Evolutionary conservation across 1,140 invertebrate genomes (phyloP).

Genomic region (Aphelenchoides besseyi): DNA sequence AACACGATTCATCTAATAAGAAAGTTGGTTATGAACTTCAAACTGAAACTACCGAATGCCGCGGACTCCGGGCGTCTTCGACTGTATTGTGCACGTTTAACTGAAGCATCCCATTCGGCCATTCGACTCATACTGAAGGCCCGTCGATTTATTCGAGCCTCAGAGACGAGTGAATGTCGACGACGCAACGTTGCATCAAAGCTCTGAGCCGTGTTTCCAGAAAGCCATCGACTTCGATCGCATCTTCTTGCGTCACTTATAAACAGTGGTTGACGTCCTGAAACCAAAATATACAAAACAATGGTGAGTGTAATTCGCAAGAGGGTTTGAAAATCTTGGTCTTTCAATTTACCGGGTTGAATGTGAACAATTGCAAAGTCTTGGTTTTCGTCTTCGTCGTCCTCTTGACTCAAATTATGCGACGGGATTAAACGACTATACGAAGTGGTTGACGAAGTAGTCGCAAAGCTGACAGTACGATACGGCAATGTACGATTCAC

Average conservation of each 20-base stretch:
- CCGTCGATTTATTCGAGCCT: neutral
- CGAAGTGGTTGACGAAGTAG: neutral
- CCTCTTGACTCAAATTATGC: neutral
- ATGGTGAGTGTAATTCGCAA: too few species aligned
- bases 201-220: conserved; percentile 7
- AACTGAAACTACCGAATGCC: neutral
- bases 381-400: conserved; percentile 8
- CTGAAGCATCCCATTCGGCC: conserved; percentile 11
- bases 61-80: conserved; percentile 3
- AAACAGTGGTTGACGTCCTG: neutral
- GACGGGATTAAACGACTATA: neutral
- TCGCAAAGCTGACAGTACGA: neutral
- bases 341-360: neutral
- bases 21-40: neutral
- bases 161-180: neutral
- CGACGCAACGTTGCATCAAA: conserved; percentile 12
- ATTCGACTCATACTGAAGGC: conserved; percentile 14
- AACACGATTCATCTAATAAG: neutral
- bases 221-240: conserved; percentile 5
- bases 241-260: neutral
- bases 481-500: neutral
- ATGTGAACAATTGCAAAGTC: conserved; percentile 21
- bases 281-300: neutral
- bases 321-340: too few species aligned
- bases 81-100: neutral